Evolutionary conservation across 1,140 invertebrate genomes (phyloP), one percentile per base, ranked within the genome.

Genomic region (Heliconius himera): DNA sequence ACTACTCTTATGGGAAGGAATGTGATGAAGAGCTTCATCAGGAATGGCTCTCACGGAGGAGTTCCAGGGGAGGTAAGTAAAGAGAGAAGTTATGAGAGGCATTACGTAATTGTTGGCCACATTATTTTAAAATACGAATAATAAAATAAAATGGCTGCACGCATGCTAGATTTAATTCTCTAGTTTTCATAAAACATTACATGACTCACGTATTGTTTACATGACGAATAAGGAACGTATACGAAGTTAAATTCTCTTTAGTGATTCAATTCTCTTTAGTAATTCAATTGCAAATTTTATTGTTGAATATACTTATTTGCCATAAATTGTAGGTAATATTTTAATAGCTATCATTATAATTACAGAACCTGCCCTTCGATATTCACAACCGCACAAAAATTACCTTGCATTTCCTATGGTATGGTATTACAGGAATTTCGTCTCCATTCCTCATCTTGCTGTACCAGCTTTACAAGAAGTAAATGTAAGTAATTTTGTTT

Each of bases 291-390:
- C 18, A 16, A 51, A 16, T 46, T 46, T 46, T 46, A 46, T 16
- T 46, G 0, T 46, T 46, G 41, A 46, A 46, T 46, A 16, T 16
- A 46, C 6, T 20, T 51, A 20, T 51, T 18, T 51, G 18, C 6
- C 49, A 51, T 51, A 51, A 51, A 51, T 51, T 51, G 18, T 51
- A 8, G 49, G 18, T 18, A 20, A 51, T 51, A 26, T 22, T 46
- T 16, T 46, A 36, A 26, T 71, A 0, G 41, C 18, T 33, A 49
- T 71, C 26, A 38, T 36, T 54, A 26, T 38, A 51, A 77, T 83
- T 95, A 95, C 94, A 98, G 97, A 98, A 97, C 88, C 89, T 98
- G 66, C 97, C 97, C 3, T 97, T 98, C 86, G 85, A 94, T 73
- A 96, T 97, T 56, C 81, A 95, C 71, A 98, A 97, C 91, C 95